Evolutionary conservation across 1,140 invertebrate species (phyloP).

Genomic region (Tetraneura akinire): DNA sequence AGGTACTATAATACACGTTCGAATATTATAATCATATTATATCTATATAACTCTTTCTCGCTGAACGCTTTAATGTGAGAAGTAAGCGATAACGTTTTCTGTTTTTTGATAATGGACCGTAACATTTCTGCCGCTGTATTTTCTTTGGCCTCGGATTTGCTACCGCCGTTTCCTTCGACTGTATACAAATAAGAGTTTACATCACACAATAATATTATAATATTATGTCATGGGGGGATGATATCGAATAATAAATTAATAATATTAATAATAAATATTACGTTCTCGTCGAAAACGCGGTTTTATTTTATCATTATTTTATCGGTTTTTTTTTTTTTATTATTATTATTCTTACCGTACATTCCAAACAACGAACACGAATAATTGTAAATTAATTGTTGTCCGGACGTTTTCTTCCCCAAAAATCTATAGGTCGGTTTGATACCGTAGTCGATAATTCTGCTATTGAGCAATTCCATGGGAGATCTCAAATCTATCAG

Average conservation of each 20-base stretch:
- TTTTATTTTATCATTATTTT: too few relatives aligned
- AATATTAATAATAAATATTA: not conserved
- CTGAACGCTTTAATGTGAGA: slow-evolving; percentile 13
- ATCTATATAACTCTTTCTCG: slow-evolving; percentile 6
- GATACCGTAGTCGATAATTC: not conserved
- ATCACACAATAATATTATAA: too few relatives aligned
- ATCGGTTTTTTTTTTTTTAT: too few relatives aligned
- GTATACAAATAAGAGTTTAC: not conserved
- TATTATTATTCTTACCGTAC: too few relatives aligned
- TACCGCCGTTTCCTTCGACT: slow-evolving; percentile 25
- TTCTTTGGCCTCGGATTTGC: slow-evolving; percentile 9
- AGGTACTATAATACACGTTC: not conserved
- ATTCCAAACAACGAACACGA: slow-evolving; percentile 37
- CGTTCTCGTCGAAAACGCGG: too few relatives aligned
- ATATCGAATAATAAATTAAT: slow-evolving; percentile 24
- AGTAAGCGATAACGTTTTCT: not conserved
- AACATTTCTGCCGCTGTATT: slow-evolving; percentile 26
- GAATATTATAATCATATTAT: too few relatives aligned
- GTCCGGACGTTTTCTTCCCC: not conserved
- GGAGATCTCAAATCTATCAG: slow-evolving; percentile 18
- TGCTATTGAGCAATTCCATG: not conserved
- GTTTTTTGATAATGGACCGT: slow-evolving; percentile 10
- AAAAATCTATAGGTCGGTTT: not conserved
- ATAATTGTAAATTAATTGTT: slow-evolving; percentile 6
- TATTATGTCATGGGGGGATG: too few relatives aligned